Conservation (phyloP, 2,888 invertebrate genomes). For the Amblyjoppa proteus region DNA sequence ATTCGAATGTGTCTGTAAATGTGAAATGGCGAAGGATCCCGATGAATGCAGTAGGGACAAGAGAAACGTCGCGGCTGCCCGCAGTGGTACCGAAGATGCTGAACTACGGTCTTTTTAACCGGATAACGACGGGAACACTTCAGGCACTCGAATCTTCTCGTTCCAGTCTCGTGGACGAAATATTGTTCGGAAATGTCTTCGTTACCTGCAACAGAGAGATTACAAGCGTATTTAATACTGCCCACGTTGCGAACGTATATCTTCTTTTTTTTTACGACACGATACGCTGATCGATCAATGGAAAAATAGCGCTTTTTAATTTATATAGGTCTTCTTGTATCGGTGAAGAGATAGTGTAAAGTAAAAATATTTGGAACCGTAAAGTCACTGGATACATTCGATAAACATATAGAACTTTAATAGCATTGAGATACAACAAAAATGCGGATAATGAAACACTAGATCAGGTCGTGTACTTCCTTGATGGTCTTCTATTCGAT, state of each 20-base stretch:
- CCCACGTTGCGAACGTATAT: not conserved
- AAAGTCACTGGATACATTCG: slow-evolving; percentile 3
- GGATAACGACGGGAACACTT: slow-evolving; percentile 73
- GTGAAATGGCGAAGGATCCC: slow-evolving; percentile 50
- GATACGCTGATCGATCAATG: not conserved
- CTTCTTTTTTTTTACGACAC: not conserved
- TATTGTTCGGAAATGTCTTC: not conserved
- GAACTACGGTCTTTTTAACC: slow-evolving; percentile 71
- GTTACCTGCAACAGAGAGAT: slow-evolving; percentile 43
- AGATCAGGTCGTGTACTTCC: not conserved
- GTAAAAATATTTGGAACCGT: not conserved
- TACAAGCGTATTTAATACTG: not conserved
- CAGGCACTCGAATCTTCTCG: slow-evolving; percentile 70
- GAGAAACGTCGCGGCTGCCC: slow-evolving; percentile 80
- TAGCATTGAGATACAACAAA: not conserved
- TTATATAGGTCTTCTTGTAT: not conserved
- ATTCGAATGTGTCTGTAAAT: slow-evolving; percentile 26
- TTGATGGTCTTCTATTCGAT: not conserved
- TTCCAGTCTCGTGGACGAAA: slow-evolving; percentile 4
- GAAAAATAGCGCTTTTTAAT: not conserved
- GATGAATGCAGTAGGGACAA: slow-evolving; percentile 79
- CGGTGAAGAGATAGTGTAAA: not conserved
- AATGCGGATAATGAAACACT: not conserved
- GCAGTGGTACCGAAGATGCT: slow-evolving; percentile 82
- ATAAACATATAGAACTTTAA: slow-evolving; percentile 14